Evolutionary conservation across 2,113 vertebrate genomes (phyloP).

Genomic region (Phyllostomus discolor): DNA sequence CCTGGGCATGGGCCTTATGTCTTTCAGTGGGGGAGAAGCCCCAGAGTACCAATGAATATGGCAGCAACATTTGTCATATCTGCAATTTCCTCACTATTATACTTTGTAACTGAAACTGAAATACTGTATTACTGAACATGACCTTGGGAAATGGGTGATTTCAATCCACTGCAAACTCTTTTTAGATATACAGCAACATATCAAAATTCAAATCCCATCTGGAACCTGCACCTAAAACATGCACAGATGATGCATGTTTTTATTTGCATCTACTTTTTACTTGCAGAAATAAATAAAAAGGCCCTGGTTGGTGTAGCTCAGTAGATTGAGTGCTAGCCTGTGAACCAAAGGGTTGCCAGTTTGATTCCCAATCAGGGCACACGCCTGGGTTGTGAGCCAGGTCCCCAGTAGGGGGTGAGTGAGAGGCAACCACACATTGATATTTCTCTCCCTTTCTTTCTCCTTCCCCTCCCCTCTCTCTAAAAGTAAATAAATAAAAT

Average conservation of each 20-base stretch:
- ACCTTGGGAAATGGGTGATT: not conserved
- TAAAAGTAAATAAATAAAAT: too few species aligned
- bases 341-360: too few species aligned
- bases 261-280: not conserved
- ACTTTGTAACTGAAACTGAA: not conserved
- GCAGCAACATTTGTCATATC: not conserved
- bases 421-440: too few species aligned
- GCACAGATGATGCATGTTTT: not conserved
- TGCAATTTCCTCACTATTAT: not conserved
- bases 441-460: too few species aligned
- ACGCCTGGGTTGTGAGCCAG: too few species aligned
- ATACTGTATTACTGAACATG: not conserved
- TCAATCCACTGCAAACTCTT: not conserved
- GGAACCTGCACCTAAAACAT: not conserved
- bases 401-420: too few species aligned
- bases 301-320: too few species aligned
- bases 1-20: not conserved
- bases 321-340: too few species aligned
- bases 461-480: too few species aligned
- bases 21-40: not conserved
- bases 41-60: not conserved
- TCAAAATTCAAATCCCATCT: conserved; percentile 4
- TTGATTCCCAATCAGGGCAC: too few species aligned
- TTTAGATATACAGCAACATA: not conserved
- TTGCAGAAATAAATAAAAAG: not conserved